Conservation (phyloP, 2,888 invertebrate species). For the Pristionchus japonicus region DNA sequence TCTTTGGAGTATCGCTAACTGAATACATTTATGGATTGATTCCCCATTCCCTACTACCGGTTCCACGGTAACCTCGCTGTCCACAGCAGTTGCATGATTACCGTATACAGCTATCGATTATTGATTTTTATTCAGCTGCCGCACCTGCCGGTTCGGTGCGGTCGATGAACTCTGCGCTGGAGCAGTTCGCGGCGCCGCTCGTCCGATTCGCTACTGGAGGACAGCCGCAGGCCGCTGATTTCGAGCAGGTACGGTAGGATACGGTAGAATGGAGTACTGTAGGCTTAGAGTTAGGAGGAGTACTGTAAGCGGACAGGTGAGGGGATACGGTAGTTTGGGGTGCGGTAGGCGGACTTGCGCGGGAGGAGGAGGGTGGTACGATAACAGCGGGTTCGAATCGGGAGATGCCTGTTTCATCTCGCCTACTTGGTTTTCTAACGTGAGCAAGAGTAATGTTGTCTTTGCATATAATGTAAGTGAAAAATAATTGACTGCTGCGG, state of each 20-base stretch:
- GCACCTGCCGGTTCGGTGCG: neutral
- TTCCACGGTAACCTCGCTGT: neutral
- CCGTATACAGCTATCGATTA: too few species aligned
- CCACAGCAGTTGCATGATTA: neutral
- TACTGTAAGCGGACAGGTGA: too few species aligned
- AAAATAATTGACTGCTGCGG: too few species aligned
- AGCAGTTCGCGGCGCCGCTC: conserved; percentile 42
- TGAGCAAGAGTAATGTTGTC: too few species aligned
- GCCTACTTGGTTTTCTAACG: too few species aligned
- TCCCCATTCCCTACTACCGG: neutral
- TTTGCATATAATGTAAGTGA: too few species aligned
- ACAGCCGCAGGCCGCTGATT: conserved; percentile 39
- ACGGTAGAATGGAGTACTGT: neutral
- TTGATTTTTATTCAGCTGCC: too few species aligned
- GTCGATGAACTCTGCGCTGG: conserved; percentile 38
- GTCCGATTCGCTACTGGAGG: conserved; percentile 37
- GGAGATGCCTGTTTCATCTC: too few species aligned
- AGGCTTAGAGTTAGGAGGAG: neutral
- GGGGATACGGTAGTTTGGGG: neutral
- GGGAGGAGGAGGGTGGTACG: too few species aligned
- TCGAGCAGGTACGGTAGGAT: conserved; percentile 40
- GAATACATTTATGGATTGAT: too few species aligned
- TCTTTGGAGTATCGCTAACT: neutral
- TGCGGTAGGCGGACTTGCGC: too few species aligned
- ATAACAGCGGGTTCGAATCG: too few species aligned